phyloP scores from a whole-genome alignment of 2,888 invertebrate genomes.

The Leptopterna dolabrata region DNA sequence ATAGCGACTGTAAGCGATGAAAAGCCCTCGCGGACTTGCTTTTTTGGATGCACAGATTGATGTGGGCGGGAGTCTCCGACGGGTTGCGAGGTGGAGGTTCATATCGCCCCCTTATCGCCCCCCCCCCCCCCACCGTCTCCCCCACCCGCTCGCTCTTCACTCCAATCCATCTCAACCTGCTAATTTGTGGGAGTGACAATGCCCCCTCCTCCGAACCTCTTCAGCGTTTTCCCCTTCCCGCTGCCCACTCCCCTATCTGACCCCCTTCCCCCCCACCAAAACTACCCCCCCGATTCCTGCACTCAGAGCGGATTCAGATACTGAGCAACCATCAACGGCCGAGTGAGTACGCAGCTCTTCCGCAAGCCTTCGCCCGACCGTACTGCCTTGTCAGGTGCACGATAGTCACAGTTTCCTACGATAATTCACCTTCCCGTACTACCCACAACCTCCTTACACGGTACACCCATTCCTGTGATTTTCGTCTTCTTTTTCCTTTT shows the following conservation, averaged over 20 bases:
- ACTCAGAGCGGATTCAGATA: constrained; percentile 46
- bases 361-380: constrained; percentile 34
- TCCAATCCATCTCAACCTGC: constrained; percentile 23
- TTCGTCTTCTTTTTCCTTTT: too few relatives aligned
- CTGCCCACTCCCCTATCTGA: background rate
- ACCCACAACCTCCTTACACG: too few relatives aligned
- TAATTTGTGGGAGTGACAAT: constrained; percentile 54
- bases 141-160: background rate
- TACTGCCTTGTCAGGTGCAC: too few relatives aligned
- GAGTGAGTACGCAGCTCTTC: constrained; percentile 39
- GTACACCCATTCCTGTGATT: too few relatives aligned
- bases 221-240: background rate
- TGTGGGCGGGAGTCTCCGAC: background rate
- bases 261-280: background rate
- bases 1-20: too few relatives aligned
- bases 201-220: constrained; percentile 16
- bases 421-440: too few relatives aligned
- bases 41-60: too few relatives aligned
- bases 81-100: background rate
- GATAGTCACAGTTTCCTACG: too few relatives aligned
- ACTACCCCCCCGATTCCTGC: constrained; percentile 25
- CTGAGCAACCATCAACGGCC: constrained; percentile 32
- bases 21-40: too few relatives aligned
- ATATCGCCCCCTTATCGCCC: background rate
- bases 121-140: background rate